A percentile compares a stretch with the other conserved stretches of the same genome.
phyloP scores from a whole-genome alignment of 2,113 vertebrate species.

The Baryphthengus martii region DNA sequence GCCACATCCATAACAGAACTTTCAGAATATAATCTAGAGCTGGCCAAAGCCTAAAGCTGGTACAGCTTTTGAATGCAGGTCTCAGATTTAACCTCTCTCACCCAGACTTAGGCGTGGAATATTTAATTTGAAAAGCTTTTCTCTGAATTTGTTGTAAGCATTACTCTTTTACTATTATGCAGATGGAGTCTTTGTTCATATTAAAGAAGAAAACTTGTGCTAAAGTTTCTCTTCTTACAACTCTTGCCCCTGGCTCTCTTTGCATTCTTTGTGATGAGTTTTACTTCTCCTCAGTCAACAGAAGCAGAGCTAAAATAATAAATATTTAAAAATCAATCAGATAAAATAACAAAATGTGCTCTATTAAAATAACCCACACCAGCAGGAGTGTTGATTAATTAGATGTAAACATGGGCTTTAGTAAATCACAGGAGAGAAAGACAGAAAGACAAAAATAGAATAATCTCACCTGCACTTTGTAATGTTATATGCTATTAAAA shows the following conservation, averaged over 20 bases:
- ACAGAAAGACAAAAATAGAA: slow-evolving; percentile 3
- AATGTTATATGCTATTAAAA: slow-evolving; percentile 43
- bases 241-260: neutral
- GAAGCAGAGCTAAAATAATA: slow-evolving; percentile 39
- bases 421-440: slow-evolving; percentile 41
- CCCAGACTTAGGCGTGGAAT: neutral
- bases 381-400: slow-evolving; percentile 39
- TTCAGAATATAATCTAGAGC: neutral
- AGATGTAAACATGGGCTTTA: slow-evolving; percentile 13
- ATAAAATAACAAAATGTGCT: slow-evolving; percentile 37
- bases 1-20: neutral
- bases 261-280: slow-evolving; percentile 1
- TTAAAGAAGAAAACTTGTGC: neutral
- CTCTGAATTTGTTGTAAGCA: neutral
- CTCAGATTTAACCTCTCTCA: neutral
- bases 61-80: neutral
- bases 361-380: slow-evolving; percentile 62
- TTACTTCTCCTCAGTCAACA: neutral
- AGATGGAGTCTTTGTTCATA: neutral
- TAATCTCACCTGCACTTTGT: slow-evolving; percentile 2
- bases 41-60: neutral
- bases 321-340: slow-evolving; percentile 32
- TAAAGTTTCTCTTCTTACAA: neutral
- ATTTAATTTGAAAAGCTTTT: neutral
- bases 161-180: neutral